A percentile compares a stretch with the other conserved stretches of the same genome.
Conservation (phyloP, 2,888 invertebrate genomes). For the Melipona bicolor region DNA sequence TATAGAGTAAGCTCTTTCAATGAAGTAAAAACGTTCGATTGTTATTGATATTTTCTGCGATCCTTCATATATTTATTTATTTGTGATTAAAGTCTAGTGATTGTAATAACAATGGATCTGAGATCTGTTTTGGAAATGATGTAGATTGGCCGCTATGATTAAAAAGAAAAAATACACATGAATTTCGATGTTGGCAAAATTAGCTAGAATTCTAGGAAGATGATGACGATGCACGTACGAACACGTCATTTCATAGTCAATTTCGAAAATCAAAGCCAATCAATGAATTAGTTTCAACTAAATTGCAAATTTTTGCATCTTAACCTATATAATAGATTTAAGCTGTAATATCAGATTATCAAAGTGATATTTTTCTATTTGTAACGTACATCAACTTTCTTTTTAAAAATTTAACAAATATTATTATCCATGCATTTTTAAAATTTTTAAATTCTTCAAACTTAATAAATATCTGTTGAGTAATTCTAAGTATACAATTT, state of each 20-base stretch:
- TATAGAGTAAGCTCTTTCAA: neutral
- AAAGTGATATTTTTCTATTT: too few species aligned
- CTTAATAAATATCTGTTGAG: too few species aligned
- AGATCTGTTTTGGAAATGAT: conserved; percentile 35
- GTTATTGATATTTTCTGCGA: neutral
- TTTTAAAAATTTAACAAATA: too few species aligned
- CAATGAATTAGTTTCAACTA: conserved; percentile 12
- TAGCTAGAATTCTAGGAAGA: conserved; percentile 41
- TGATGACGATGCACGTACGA: conserved; percentile 28
- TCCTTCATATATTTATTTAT: too few species aligned
- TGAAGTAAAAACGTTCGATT: neutral
- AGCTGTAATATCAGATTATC: too few species aligned
- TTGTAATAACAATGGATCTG: conserved; percentile 21
- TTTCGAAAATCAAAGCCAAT: neutral
- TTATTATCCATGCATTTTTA: too few species aligned
- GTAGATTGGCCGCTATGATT: neutral
- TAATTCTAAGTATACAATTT: neutral
- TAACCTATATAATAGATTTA: neutral
- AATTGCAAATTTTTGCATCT: neutral
- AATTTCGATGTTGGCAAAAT: neutral
- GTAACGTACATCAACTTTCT: too few species aligned
- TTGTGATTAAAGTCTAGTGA: neutral
- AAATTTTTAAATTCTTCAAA: too few species aligned
- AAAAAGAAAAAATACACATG: conserved; percentile 22
- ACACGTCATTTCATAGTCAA: conserved; percentile 25